Evolutionary conservation across 2,113 vertebrate species (phyloP).

Genomic region (Heteronetta atricapilla): DNA sequence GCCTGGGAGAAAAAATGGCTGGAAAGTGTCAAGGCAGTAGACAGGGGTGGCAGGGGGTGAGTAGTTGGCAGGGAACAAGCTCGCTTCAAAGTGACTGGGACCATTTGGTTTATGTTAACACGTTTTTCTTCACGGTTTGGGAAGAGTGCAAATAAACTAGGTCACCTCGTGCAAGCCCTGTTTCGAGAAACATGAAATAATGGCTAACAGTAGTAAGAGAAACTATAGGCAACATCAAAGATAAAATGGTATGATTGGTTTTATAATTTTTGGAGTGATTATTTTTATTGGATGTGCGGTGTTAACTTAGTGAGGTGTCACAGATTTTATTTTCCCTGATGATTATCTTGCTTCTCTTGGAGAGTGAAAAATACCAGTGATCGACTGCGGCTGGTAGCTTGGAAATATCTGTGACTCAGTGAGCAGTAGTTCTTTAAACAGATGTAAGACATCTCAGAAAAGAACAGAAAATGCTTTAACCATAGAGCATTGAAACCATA

Average conservation of each 20-base stretch:
- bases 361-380: slow-evolving; percentile 43
- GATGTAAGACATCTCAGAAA: background rate
- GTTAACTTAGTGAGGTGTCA: slow-evolving; percentile 11
- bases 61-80: slow-evolving; percentile 50
- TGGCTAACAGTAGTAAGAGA: slow-evolving; percentile 28
- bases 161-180: slow-evolving; percentile 58
- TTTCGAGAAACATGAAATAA: slow-evolving; percentile 56
- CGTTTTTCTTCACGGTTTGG: slow-evolving; percentile 61
- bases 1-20: background rate
- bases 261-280: slow-evolving; percentile 10
- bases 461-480: slow-evolving; percentile 19
- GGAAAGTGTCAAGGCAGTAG: slow-evolving; percentile 42
- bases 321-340: slow-evolving; percentile 24
- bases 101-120: slow-evolving; percentile 68
- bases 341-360: slow-evolving; percentile 15
- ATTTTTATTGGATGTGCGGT: slow-evolving; percentile 40
- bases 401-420: slow-evolving; percentile 22
- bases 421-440: slow-evolving; percentile 30
- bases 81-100: slow-evolving; percentile 55
- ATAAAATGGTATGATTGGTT: slow-evolving; percentile 28
- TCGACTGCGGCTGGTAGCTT: background rate
- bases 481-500: slow-evolving; percentile 4
- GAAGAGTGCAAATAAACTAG: slow-evolving; percentile 64
- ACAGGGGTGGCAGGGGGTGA: slow-evolving; percentile 40
- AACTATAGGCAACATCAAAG: background rate